Evolutionary conservation across 2,888 invertebrate species (phyloP).

Genomic region (Acronicta aceris): DNA sequence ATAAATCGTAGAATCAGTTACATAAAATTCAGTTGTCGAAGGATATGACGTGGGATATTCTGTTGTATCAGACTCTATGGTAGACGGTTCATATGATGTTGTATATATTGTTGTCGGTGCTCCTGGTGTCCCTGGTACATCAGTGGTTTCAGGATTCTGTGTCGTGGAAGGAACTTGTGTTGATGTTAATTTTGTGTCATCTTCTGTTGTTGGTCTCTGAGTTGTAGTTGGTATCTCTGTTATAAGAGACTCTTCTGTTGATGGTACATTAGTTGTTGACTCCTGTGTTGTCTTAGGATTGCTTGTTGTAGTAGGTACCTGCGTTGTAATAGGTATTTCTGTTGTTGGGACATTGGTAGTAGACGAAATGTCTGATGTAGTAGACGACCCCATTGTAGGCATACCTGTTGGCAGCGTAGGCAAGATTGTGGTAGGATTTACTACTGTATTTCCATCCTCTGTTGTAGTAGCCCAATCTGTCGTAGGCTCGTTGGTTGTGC

Average conservation of each 20-base stretch:
- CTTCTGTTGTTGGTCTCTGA: not conserved
- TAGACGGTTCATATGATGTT: conserved; percentile 5
- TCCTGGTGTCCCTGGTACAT: conserved; percentile 3
- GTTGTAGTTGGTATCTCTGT: too few relatives aligned
- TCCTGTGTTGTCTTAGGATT: conserved; percentile 1
- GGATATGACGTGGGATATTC: not conserved
- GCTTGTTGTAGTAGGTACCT: conserved; percentile 1
- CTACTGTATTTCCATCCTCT: too few relatives aligned
- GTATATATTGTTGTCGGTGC: conserved; percentile 12
- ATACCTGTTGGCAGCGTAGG: too few relatives aligned
- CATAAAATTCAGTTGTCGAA: conserved; percentile 4
- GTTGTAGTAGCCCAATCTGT: conserved; percentile 1
- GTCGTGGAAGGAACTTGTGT: conserved; percentile 22
- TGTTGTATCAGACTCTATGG: not conserved
- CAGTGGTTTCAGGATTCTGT: not conserved
- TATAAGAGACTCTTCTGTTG: not conserved
- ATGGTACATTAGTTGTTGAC: conserved; percentile 6
- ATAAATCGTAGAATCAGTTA: too few relatives aligned
- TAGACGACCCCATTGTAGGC: too few relatives aligned
- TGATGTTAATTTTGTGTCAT: too few relatives aligned
- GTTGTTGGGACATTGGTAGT: not conserved
- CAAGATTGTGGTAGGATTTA: too few relatives aligned
- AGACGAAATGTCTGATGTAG: not conserved
- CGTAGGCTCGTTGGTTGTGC: conserved; percentile 12
- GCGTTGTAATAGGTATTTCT: conserved; percentile 9